Base-by-base conservation (phyloP, 2,113 vertebrate genomes). In the Nothoprocta perdicaria region DNA sequence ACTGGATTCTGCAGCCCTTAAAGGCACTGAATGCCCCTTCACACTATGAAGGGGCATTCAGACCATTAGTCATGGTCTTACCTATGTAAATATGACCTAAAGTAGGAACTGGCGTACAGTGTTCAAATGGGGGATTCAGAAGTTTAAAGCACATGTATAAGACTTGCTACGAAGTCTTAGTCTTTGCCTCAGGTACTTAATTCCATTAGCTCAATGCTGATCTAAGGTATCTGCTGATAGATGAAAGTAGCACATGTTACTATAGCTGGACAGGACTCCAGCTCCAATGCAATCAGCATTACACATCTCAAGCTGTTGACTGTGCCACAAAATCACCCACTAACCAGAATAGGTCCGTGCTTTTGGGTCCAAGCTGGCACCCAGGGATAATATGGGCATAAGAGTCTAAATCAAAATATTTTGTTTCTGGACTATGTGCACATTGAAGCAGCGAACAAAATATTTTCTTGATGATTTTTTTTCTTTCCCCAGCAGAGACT, bases 171-270 rank as follows among this genome's bases (percentile, higher is more conserved):
- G 21, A 80, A 80, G 62, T 58, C n/a, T 83, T 43, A 61, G 45
- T 38, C 76, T 85, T 89, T 83, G 80, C 94, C 89, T 89, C 38
- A 80, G 76, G 87, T 91, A 8, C 29, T 84, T 55, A 2, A 11
- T 2, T 80, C 57, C 76, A 80, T 88, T 83, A 77, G 93, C 88
- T 88, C 84, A 9, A 1, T 14, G 57, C 76, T 50, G 57, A 65
- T 89, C 74, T 93, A 63, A 87, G 65, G 79, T 38, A 8, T 5
- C 46, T 22, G 55, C 38, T 71, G 76, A 52, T 23, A 87, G 73
- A 73, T 94, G 50, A 87, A 89, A 84, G 73, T 7, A 38, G 35
- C 35, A 38, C 6, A 38, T 8, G 6, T 38, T 38, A 38, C 35
- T 38, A 38, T 38, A 38, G 35, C 35, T 38, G 89, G 55, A 86